Evolutionary conservation across 2,797 vertebrate genomes (phyloP).

Genomic region (Etheostoma nigrum): DNA sequence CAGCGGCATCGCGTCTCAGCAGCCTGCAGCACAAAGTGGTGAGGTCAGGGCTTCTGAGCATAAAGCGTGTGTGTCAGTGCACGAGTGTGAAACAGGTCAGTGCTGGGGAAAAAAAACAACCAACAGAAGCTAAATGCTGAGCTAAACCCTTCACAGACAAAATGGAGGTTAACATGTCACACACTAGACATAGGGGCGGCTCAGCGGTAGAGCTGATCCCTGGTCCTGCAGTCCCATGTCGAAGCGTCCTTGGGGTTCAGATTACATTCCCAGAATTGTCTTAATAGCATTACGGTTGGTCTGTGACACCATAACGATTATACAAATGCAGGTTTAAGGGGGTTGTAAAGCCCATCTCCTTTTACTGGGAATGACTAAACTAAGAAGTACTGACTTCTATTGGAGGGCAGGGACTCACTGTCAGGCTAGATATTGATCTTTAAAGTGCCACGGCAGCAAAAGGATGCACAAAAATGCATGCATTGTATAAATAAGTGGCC

Average conservation of each 20-base stretch:
- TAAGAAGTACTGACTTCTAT: not conserved
- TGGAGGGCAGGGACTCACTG: not conserved
- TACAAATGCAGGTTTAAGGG: not conserved
- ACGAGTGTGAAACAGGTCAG: not conserved
- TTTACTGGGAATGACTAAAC: not conserved
- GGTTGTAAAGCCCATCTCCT: not conserved
- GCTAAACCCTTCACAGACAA: not conserved
- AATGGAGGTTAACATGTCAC: not conserved
- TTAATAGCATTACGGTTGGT: not conserved
- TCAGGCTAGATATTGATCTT: not conserved
- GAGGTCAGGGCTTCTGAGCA: slow-evolving; percentile 37
- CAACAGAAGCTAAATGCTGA: slow-evolving; percentile 3
- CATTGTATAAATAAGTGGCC: too few relatives aligned
- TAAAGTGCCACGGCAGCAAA: not conserved
- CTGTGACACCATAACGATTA: not conserved
- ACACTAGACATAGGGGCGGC: too few relatives aligned
- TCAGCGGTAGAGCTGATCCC: too few relatives aligned
- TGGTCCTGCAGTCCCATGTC: too few relatives aligned
- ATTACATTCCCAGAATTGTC: not conserved
- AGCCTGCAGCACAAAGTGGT: not conserved
- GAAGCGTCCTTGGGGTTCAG: not conserved
- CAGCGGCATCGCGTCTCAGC: slow-evolving; percentile 31
- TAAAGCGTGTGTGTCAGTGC: not conserved
- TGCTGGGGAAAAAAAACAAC: not conserved
- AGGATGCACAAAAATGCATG: too few relatives aligned